These are phyloP conservation scores for Epizoanthus scotinus DNA, from an alignment of 92 coral and sea anemone genomes.

Conservation along the genomic window DNA sequence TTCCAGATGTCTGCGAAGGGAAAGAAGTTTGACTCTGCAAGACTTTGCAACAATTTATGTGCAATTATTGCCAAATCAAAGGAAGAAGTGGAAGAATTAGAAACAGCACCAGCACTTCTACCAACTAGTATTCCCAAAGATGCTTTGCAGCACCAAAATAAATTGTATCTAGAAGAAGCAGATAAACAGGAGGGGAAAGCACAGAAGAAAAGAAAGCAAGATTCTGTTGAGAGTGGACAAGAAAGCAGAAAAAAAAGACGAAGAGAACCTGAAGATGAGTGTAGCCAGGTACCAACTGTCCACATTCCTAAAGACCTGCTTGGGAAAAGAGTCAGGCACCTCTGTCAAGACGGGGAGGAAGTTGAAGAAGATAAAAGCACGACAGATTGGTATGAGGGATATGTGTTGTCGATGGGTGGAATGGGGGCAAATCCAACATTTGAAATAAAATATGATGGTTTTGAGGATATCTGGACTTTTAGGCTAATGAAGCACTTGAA, in stretches of 20 bases:
- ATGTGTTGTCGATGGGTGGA: constrained; percentile 25
- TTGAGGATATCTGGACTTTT: not conserved
- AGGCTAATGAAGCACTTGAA: constrained; percentile 22
- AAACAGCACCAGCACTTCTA: not conserved
- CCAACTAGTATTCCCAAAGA: constrained; percentile 5
- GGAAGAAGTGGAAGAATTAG: not conserved
- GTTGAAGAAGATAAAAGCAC: no score
- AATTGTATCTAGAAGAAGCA: constrained; percentile 1
- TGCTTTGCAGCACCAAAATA: constrained; percentile 15
- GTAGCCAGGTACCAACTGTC: not conserved
- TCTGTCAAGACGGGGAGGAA: constrained; percentile 6
- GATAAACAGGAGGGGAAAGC: not conserved
- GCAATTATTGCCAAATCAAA: not conserved
- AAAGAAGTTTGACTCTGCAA: constrained; percentile 3
- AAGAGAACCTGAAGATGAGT: not conserved
- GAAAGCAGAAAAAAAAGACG: constrained; percentile 13
- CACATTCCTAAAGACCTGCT: constrained; percentile 36
- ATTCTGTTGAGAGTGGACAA: not conserved
- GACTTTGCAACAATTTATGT: constrained; percentile 20
- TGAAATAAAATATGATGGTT: constrained; percentile 25
- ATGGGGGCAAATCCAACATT: not conserved
- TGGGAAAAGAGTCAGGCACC: constrained; percentile 23
- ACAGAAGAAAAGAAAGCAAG: constrained; percentile 5
- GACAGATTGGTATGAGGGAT: constrained; percentile 29
- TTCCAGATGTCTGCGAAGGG: constrained; percentile 45